Conservation (phyloP, 2,888 invertebrate species). For the Microctonus aethiopoides region DNA sequence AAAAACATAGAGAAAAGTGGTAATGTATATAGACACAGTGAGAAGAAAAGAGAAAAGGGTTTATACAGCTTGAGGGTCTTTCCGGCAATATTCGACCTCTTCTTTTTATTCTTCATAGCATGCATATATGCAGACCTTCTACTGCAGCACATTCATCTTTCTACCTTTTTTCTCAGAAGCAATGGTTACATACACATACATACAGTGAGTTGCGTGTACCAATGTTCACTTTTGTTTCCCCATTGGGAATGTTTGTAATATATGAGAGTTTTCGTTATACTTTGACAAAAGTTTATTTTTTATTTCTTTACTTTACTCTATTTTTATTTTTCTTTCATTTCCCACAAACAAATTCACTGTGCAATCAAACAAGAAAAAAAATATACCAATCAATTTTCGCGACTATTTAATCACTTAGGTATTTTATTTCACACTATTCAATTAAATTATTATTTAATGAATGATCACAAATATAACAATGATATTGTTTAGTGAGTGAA, state of each 20-base stretch:
- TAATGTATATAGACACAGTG: not conserved
- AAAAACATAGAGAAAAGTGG: slow-evolving; percentile 12
- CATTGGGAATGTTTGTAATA: slow-evolving; percentile 46
- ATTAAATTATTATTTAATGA: slow-evolving; percentile 3
- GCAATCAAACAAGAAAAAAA: no score
- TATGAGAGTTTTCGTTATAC: slow-evolving; percentile 47
- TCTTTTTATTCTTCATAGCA: not conserved
- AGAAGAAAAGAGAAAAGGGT: not conserved
- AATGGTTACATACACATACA: not conserved
- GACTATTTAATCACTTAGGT: slow-evolving; percentile 25
- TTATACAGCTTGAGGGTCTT: slow-evolving; percentile 21
- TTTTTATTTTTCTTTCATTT: no score
- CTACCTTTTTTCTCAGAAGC: not conserved
- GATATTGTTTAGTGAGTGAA: no score
- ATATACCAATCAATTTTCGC: no score
- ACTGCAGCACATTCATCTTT: slow-evolving; percentile 3
- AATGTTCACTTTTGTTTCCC: slow-evolving; percentile 40
- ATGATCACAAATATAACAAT: no score
- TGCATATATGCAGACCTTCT: not conserved
- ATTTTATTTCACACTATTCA: slow-evolving; percentile 27
- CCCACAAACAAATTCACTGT: no score
- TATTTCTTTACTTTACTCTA: no score
- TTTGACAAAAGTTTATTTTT: slow-evolving; percentile 37
- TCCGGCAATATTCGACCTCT: slow-evolving; percentile 18
- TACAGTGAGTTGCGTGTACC: slow-evolving; percentile 23